These are phyloP conservation scores for Leguminivora glycinivorella DNA, from an alignment of 1,140 invertebrate genomes.

Conservation along the genomic window DNA sequence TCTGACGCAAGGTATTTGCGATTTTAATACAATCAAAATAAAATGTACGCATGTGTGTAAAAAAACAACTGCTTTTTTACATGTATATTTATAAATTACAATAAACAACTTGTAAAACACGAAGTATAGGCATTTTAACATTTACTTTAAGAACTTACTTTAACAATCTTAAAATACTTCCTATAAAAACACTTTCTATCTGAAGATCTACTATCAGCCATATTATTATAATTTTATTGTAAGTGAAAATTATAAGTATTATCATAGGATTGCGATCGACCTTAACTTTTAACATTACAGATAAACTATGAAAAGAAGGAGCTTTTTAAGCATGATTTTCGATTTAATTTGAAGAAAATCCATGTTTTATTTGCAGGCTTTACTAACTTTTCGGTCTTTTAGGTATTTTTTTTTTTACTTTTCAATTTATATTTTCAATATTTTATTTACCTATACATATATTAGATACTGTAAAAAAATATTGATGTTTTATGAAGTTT, in stretches of 20 bases:
- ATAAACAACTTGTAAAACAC: background rate
- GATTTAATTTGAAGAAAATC: background rate
- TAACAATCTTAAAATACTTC: background rate
- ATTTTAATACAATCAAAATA: too few species aligned
- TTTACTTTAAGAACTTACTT: background rate
- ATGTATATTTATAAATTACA: background rate
- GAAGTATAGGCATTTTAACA: background rate
- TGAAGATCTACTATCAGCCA: conserved; percentile 13
- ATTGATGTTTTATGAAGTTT: too few species aligned
- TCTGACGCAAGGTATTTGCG: too few species aligned
- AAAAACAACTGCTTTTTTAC: too few species aligned
- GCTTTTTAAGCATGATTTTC: background rate
- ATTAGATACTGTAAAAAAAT: too few species aligned
- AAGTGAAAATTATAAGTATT: conserved; percentile 21
- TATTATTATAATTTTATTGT: conserved; percentile 18
- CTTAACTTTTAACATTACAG: background rate
- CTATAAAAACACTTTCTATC: conserved; percentile 15
- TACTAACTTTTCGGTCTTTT: too few species aligned
- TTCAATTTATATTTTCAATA: too few species aligned
- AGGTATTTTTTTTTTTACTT: too few species aligned
- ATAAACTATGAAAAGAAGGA: background rate
- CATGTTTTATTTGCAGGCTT: too few species aligned
- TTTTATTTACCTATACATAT: too few species aligned
- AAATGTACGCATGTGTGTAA: too few species aligned
- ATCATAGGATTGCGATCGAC: conserved; percentile 3